These are phyloP conservation scores for Geotrupes spiniger DNA, from an alignment of 2,888 invertebrate genomes.

Conservation along the genomic window DNA sequence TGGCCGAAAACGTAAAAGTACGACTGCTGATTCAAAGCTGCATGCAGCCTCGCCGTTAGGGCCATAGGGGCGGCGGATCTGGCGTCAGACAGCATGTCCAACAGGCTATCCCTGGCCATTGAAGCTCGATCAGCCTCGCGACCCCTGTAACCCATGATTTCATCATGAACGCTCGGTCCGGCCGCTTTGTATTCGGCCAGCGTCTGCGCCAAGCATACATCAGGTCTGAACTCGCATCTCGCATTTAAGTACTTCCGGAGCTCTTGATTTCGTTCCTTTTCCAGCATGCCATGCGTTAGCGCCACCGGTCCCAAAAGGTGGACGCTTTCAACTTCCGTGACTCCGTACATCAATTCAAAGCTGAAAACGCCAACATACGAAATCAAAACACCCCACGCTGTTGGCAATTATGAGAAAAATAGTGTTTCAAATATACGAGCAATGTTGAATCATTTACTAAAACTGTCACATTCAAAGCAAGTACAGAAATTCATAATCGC, in stretches of 20 bases:
- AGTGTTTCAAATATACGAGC: no score
- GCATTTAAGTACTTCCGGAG: constrained; percentile 75
- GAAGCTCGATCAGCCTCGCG: constrained; percentile 37
- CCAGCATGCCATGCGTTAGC: constrained; percentile 69
- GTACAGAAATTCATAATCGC: no score
- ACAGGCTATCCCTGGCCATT: constrained; percentile 65
- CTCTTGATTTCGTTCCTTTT: constrained; percentile 72
- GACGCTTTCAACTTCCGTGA: constrained; percentile 79
- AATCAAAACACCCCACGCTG: no score
- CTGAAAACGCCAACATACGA: constrained; percentile 48
- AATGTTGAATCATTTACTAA: no score
- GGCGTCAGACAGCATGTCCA: constrained; percentile 88
- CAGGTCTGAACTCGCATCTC: constrained; percentile 73
- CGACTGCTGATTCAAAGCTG: constrained; percentile 70
- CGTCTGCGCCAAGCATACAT: constrained; percentile 62
- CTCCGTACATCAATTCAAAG: constrained; percentile 83
- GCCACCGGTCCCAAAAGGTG: constrained; percentile 71
- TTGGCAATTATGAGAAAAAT: no score
- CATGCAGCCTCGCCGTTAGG: constrained; percentile 72
- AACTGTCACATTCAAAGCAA: no score
- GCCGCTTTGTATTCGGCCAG: constrained; percentile 57
- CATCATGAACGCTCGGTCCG: constrained; percentile 27
- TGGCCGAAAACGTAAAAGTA: constrained; percentile 90
- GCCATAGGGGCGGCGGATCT: constrained; percentile 80
- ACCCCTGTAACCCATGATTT: constrained; percentile 24